Base-by-base conservation (phyloP, 2,888 invertebrate genomes). In the Nomada fabriciana region DNA sequence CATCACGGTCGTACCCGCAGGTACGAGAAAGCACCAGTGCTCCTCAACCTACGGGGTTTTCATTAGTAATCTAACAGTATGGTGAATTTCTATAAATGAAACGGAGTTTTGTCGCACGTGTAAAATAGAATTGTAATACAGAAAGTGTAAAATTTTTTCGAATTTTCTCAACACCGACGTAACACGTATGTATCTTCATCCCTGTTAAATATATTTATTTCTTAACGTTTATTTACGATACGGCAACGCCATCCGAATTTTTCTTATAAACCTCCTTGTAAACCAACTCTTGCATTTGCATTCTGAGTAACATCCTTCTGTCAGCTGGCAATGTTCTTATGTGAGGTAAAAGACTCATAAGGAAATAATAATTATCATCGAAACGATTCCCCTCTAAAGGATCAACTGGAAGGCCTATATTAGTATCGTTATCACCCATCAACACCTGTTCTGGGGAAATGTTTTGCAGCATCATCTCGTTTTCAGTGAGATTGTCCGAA, bases 331-430 rank as follows among this genome's bases (percentile, higher is more conserved):
- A 73, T 13, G 90, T 92, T 77, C 91, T 91, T 75, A 93, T 91
- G 63, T 93, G 93, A 43, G 94, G 94, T 69, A 94, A 80, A 10
- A 94, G 90, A 79, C 94, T 94, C 91, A 94, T 92, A 42, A 94
- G 89, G 80, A 94, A 94, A 85, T 93, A 93, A 81, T 94, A 94
- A 87, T 94, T 94, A 76, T 94, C 94, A 74, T 94, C 94, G 63
- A 90, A 91, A 55, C 91, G 89, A 63, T 90, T 89, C 53, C 89
- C 88, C 18, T 92, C 92, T 11, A 92, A 80, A 0, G 91, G 91
- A 81, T 92, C 92, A 20, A 89, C 85, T 13, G 85, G 78, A 11
- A 91, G 76, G 11, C 88, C 88, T n/a, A 88, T 87, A 68, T 90
- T 91, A 13, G 88, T 88, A 63, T 91, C 92, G 60, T 76, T 86